Base-by-base conservation (phyloP, 1,140 invertebrate species). In the Chelonus insularis region DNA sequence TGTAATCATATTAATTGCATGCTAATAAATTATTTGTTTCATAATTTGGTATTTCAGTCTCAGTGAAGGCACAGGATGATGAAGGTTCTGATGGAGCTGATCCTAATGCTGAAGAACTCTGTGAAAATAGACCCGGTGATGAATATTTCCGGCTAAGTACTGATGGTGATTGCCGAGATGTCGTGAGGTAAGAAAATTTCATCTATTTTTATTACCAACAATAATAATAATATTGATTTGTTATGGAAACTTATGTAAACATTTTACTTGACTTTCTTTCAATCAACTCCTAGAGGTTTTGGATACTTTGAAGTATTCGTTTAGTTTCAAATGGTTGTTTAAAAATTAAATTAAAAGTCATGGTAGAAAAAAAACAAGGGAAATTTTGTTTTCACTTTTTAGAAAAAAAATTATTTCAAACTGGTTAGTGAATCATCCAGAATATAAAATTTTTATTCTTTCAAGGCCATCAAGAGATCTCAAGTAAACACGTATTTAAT, bases 161-260 rank as follows among this genome's bases (percentile, higher is more conserved):
- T 18, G 91, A 93, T 41, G 90, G 91, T 61, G 93, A 96, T 78
- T 96, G 94, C 79, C 87, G 93, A 67, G 93, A 96, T 80, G 93
- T 95, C 61, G 93, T 95, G 72, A 93, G 92, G 92, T 94, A 86
- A 86, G 72, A 39, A 39, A 39, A n/a, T 14, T 5, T 12, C n/a
- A 1, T 12, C 37, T 39, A 12, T n/a, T 39, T n/a, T 5, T 39
- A 8, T 11, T 39, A 39, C n/a, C n/a, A 39, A 45, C 20, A 18
- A 2, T 11, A 45, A 18, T 45, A 6, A 18, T 18, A 9, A 18
- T 45, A 5, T 21, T 45, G 9, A 9, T 45, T 45, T n/a, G n/a
- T n/a, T n/a, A n/a, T n/a, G n/a, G n/a, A n/a, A n/a, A n/a, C n/a
- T n/a, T n/a, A n/a, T n/a, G n/a, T n/a, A n/a, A n/a, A n/a, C n/a